Evolutionary conservation across 2,113 vertebrate genomes (phyloP).

Genomic region (Indicator maculatus): DNA sequence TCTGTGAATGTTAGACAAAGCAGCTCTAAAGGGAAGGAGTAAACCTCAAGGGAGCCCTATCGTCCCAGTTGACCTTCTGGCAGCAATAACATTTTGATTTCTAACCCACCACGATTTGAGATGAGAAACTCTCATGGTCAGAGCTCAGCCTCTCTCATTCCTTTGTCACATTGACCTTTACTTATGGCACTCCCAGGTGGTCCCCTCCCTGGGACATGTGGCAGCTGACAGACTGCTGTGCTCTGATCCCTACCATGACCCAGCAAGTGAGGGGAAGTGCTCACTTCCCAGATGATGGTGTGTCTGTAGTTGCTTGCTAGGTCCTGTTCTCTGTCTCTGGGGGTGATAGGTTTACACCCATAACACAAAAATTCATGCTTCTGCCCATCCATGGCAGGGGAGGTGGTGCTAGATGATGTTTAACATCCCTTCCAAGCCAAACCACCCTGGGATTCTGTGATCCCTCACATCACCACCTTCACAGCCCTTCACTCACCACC

Average conservation of each 20-base stretch:
- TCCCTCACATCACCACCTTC: not conserved
- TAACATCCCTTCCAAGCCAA: not conserved
- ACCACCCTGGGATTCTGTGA: not conserved
- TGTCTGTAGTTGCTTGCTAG: not conserved
- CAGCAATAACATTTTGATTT: not conserved
- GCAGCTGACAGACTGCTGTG: accelerated
- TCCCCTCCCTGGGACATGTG: not conserved
- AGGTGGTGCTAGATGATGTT: too few species aligned
- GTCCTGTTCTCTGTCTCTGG: not conserved
- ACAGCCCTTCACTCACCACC: too few species aligned
- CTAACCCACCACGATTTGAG: not conserved
- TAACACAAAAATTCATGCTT: accelerated
- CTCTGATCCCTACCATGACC: not conserved
- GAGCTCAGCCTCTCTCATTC: not conserved
- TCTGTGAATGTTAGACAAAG: not conserved
- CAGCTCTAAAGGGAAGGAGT: not conserved
- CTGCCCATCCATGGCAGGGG: not conserved
- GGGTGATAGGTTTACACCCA: not conserved
- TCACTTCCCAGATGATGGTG: accelerated
- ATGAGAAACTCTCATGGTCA: not conserved
- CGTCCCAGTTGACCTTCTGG: not conserved
- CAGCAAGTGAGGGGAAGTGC: accelerated
- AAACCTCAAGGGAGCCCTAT: not conserved
- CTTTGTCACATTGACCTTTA: not conserved
- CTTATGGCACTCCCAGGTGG: not conserved